A percentile compares a stretch with the other conserved stretches of the same genome.
Evolutionary conservation across 2,888 invertebrate species (phyloP).

Genomic region (Rhingia rostrata): DNA sequence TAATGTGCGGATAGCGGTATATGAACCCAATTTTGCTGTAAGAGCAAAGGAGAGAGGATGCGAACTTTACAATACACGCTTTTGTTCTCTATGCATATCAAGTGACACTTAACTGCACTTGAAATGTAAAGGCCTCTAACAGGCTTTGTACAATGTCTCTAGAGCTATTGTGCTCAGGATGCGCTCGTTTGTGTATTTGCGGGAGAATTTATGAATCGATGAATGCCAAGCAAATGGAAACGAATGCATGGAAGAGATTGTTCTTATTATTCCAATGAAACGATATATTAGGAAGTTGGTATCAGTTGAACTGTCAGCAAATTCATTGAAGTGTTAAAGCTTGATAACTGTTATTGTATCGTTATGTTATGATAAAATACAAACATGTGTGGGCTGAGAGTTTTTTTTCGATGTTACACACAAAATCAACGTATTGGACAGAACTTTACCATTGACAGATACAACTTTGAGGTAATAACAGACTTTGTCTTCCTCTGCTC

Average conservation of each 20-base stretch:
- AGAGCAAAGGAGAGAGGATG: constrained; percentile 18
- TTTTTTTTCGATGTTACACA: too few species aligned
- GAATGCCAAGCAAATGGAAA: constrained; percentile 48
- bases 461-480: too few species aligned
- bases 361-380: too few species aligned
- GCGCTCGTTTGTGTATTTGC: constrained; percentile 2
- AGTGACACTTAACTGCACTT: constrained; percentile 64
- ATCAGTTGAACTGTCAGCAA: constrained; percentile 38
- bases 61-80: constrained; percentile 15
- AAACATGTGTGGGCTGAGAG: too few species aligned
- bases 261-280: constrained; percentile 38
- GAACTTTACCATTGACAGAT: too few species aligned
- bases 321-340: too few species aligned
- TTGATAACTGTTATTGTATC: too few species aligned
- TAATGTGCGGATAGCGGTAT: constrained; percentile 27
- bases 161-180: constrained; percentile 19
- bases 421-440: too few species aligned
- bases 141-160: constrained; percentile 6
- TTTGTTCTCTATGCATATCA: constrained; percentile 54
- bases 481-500: too few species aligned
- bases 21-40: constrained; percentile 17
- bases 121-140: constrained; percentile 47
- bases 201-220: constrained; percentile 51
- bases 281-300: constrained; percentile 17
- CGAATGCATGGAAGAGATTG: constrained; percentile 43